Evolutionary conservation across 2,113 vertebrate genomes (phyloP).

Genomic region (Pelvicachromis taeniatus): DNA sequence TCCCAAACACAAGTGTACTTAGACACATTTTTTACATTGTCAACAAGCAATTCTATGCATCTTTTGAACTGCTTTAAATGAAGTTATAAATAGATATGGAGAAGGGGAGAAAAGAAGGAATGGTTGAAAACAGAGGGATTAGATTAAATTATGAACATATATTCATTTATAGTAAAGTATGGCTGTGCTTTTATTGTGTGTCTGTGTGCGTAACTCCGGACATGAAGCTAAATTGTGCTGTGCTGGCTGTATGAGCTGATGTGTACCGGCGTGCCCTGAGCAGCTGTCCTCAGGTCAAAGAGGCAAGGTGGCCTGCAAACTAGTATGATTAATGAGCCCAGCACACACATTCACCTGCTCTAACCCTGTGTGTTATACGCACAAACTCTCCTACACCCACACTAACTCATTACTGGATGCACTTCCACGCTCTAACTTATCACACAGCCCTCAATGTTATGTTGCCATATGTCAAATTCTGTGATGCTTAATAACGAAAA

Average conservation of each 20-base stretch:
- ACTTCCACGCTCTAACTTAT: not conserved
- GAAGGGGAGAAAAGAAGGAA: not conserved
- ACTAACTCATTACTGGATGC: slow-evolving; percentile 7
- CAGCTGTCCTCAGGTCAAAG: slow-evolving; percentile 44
- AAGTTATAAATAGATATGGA: not conserved
- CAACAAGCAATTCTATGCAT: not conserved
- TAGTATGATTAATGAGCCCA: slow-evolving; percentile 67
- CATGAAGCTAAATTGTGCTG: slow-evolving; percentile 1
- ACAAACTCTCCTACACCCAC: not conserved
- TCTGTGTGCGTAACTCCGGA: not conserved
- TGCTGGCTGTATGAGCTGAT: not conserved
- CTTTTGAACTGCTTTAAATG: not conserved
- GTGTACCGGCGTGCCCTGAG: not conserved
- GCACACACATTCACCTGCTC: not conserved
- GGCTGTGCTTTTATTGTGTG: not conserved
- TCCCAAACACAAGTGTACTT: slow-evolving; percentile 7
- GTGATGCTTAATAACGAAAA: not conserved
- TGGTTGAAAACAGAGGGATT: not conserved
- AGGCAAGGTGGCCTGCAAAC: slow-evolving; percentile 44
- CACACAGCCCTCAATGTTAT: not conserved
- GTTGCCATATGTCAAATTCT: not conserved
- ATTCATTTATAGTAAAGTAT: not conserved
- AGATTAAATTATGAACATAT: not conserved
- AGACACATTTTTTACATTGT: not conserved
- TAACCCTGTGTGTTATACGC: not conserved